A percentile compares a stretch with the other conserved stretches of the same genome.
These are phyloP conservation scores for Forficula auricularia DNA, from an alignment of 1,140 invertebrate genomes.

Conservation along the genomic window DNA sequence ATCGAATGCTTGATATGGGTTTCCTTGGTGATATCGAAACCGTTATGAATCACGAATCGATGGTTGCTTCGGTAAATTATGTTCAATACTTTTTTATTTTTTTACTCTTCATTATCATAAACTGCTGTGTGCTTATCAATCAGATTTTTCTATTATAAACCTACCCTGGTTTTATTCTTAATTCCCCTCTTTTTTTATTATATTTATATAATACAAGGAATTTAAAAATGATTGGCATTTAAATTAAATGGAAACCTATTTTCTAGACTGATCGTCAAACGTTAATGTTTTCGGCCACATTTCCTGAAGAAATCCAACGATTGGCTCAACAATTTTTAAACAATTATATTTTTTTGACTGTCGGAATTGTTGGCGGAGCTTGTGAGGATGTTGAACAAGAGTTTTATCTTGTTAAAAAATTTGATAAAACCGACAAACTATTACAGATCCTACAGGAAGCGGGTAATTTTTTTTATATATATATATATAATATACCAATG, in stretches of 20 bases:
- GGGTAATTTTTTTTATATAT: slow-evolving; percentile 21
- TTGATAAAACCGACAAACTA: slow-evolving; percentile 56
- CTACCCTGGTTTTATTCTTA: background rate
- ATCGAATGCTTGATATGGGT: slow-evolving; percentile 91
- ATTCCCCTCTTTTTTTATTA: too few species aligned
- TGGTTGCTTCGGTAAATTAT: slow-evolving; percentile 40
- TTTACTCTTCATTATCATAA: slow-evolving; percentile 15
- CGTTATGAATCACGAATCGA: slow-evolving; percentile 54
- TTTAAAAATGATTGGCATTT: too few species aligned
- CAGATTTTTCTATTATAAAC: background rate
- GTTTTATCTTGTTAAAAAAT: slow-evolving; percentile 53
- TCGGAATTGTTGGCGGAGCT: slow-evolving; percentile 78
- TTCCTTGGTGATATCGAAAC: slow-evolving; percentile 61
- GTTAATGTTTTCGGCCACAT: slow-evolving; percentile 87
- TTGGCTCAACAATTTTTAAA: slow-evolving; percentile 55
- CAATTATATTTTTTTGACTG: slow-evolving; percentile 67
- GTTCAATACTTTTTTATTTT: too few species aligned
- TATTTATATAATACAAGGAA: too few species aligned
- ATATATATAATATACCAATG: too few species aligned
- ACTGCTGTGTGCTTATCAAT: too few species aligned
- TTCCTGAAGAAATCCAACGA: slow-evolving; percentile 63
- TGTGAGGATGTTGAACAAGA: slow-evolving; percentile 75
- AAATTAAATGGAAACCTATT: too few species aligned
- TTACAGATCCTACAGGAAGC: slow-evolving; percentile 45
- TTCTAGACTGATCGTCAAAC: slow-evolving; percentile 50